Evolutionary conservation across 2,888 invertebrate species (phyloP).

Genomic region (Dione vanillae): DNA sequence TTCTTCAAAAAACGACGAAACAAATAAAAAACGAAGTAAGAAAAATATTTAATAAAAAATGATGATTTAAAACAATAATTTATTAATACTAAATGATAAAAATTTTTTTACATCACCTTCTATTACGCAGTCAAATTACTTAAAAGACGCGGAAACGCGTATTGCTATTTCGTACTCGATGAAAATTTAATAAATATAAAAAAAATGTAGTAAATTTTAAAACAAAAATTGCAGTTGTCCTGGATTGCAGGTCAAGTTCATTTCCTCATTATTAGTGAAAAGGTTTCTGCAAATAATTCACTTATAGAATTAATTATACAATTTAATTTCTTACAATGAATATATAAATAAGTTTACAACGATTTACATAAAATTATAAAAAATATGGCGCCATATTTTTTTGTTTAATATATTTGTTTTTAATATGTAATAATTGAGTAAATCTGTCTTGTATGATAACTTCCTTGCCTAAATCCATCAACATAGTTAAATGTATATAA

Average conservation of each 20-base stretch:
- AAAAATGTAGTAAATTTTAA: constrained; percentile 3
- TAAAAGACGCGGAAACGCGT: neutral
- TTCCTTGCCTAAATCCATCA: no score
- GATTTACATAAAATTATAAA: no score
- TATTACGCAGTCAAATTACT: neutral
- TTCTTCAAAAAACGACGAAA: no score
- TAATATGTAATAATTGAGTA: no score
- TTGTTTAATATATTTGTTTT: no score
- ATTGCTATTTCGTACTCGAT: neutral
- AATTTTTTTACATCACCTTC: neutral
- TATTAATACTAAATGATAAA: neutral
- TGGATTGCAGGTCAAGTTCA: neutral
- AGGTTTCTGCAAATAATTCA: neutral
- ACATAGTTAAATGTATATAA: no score
- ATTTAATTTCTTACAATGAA: no score
- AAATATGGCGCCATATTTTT: no score
- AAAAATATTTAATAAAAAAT: neutral
- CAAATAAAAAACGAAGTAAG: neutral
- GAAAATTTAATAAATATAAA: neutral
- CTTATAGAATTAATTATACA: neutral
- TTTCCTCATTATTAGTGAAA: neutral
- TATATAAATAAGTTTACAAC: neutral
- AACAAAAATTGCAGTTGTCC: neutral
- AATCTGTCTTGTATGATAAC: no score
- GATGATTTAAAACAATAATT: neutral